phyloP scores from a whole-genome alignment of 1,140 invertebrate genomes.

The Aphidius gifuensis region DNA sequence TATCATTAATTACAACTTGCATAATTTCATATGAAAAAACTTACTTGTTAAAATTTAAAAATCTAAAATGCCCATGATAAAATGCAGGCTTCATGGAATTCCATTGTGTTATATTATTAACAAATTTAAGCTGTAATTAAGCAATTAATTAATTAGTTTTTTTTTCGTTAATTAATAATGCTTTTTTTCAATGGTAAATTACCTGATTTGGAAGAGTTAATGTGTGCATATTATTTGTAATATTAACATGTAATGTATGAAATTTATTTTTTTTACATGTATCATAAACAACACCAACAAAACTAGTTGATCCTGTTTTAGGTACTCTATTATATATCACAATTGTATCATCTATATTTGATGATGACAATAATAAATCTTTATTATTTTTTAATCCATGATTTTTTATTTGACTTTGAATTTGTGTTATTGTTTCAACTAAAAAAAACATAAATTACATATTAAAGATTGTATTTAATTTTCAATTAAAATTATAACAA shows the following conservation, averaged over 20 bases:
- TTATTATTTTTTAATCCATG: constrained; percentile 24
- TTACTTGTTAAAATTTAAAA: constrained; percentile 90
- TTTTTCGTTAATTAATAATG: neutral
- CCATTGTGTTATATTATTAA: constrained; percentile 88
- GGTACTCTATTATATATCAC: constrained; percentile 96
- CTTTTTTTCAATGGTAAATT: constrained; percentile 11
- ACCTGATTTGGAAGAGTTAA: constrained; percentile 90
- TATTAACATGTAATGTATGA: constrained; percentile 94
- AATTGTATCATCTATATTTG: constrained; percentile 57
- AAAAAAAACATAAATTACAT: constrained; percentile 19
- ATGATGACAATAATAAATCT: neutral
- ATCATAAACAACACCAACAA: constrained; percentile 96
- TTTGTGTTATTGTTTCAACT: constrained; percentile 40
- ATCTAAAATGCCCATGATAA: constrained; percentile 96
- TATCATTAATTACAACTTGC: neutral
- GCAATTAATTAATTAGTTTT: neutral
- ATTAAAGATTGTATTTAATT: constrained; percentile 23
- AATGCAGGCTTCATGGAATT: constrained; percentile 78
- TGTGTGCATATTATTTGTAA: constrained; percentile 91
- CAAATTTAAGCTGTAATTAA: constrained; percentile 72
- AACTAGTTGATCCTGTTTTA: constrained; percentile 98
- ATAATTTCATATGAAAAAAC: constrained; percentile 28
- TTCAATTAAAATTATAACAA: constrained; percentile 21
- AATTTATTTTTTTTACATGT: constrained; percentile 89
- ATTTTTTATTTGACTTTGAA: constrained; percentile 36